These are phyloP conservation scores for Pogonophryne albipinna DNA, from an alignment of 2,797 vertebrate species.

Conservation along the genomic window DNA sequence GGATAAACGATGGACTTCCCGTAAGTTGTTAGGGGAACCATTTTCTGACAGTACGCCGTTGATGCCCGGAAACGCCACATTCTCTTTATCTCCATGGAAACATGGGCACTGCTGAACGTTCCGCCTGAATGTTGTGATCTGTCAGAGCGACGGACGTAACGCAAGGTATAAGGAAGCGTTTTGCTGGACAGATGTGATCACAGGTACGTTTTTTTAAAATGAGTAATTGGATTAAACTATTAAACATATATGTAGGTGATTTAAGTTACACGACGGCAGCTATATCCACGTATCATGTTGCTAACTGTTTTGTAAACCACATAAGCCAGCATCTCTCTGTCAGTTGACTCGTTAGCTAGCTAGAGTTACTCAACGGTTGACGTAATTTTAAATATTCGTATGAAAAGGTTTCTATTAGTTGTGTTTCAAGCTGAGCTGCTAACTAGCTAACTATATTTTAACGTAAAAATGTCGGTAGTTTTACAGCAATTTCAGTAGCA, in stretches of 20 bases:
- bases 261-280: neutral
- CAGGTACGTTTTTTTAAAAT: constrained; percentile 2
- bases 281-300: neutral
- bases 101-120: constrained; percentile 18
- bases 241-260: neutral
- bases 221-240: accelerated
- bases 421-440: neutral
- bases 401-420: neutral
- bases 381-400: no score
- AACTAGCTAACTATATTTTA: neutral
- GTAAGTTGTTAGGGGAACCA: constrained; percentile 7
- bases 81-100: constrained; percentile 18
- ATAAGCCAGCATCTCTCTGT: neutral
- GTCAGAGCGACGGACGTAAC: neutral
- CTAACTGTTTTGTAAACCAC: constrained; percentile 12
- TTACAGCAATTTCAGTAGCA: neutral
- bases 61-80: constrained; percentile 2
- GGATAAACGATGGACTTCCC: constrained; percentile 26
- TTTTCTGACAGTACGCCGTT: constrained; percentile 24
- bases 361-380: neutral
- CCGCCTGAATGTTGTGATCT: constrained; percentile 9
- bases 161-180: neutral
- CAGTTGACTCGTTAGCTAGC: neutral
- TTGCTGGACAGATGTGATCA: constrained; percentile 10
- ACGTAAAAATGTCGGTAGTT: no score